These are phyloP conservation scores for Anniella stebbinsi DNA, from an alignment of 2,797 vertebrate species.

Conservation along the genomic window DNA sequence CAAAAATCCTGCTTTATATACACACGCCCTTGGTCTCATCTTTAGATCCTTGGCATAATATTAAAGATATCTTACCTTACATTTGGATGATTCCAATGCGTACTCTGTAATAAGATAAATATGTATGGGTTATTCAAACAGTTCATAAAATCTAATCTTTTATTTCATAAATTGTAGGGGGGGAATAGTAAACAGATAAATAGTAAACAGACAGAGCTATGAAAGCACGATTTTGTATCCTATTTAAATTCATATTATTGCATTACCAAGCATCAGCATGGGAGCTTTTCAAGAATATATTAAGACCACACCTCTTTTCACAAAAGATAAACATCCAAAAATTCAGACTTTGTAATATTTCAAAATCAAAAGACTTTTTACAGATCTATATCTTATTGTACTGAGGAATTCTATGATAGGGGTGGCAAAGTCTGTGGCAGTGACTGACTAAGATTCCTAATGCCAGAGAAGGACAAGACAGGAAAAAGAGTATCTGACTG, in stretches of 20 bases:
- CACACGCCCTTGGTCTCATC: neutral
- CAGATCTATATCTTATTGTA: neutral
- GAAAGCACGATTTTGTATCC: neutral
- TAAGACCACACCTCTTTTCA: neutral
- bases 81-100: constrained; percentile 91
- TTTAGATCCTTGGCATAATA: neutral
- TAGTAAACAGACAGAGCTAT: neutral
- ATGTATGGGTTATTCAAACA: neutral
- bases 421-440: neutral
- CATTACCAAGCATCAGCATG: neutral
- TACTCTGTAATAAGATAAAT: constrained; percentile 83
- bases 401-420: neutral
- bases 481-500: neutral
- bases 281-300: neutral
- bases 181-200: neutral
- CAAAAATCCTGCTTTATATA: neutral
- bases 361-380: neutral
- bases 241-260: neutral
- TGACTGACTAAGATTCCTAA: neutral
- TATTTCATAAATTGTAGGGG: neutral
- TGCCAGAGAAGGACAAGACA: neutral
- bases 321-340: neutral
- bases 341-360: neutral
- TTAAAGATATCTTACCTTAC: constrained; percentile 83
- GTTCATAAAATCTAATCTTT: neutral